Evolutionary conservation across 2,113 vertebrate genomes (phyloP).

Genomic region (Chroicocephalus ridibundus): DNA sequence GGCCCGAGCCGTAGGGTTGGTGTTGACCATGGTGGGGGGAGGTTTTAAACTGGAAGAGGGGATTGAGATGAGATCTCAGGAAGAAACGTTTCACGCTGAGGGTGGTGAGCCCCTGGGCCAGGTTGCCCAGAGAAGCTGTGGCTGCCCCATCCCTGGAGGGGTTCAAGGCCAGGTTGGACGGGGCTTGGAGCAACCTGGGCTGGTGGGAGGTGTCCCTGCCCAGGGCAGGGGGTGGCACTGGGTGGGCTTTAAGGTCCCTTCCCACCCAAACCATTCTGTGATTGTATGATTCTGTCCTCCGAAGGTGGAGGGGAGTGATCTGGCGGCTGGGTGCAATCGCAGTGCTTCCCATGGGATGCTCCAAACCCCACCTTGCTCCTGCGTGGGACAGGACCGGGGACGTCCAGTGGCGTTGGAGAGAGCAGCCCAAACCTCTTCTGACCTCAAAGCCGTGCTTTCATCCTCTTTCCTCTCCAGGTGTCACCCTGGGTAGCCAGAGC

Average conservation of each 20-base stretch:
- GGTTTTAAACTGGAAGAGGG: too few species aligned
- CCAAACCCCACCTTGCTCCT: fast-evolving
- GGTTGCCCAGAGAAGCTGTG: too few species aligned
- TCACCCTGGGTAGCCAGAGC: fast-evolving
- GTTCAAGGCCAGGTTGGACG: too few species aligned
- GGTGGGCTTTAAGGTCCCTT: too few species aligned
- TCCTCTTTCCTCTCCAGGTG: not conserved
- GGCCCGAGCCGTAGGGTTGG: fast-evolving
- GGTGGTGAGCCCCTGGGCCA: too few species aligned
- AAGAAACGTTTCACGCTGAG: too few species aligned
- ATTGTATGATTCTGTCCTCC: not conserved
- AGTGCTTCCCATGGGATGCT: fast-evolving
- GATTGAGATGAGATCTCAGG: too few species aligned
- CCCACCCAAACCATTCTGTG: too few species aligned
- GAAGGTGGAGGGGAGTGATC: fast-evolving
- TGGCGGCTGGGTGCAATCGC: not conserved
- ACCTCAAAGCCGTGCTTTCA: fast-evolving
- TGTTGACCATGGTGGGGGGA: fast-evolving
- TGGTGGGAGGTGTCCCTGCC: too few species aligned
- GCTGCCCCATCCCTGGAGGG: too few species aligned
- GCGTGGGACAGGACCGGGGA: not conserved
- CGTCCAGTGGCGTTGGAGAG: fast-evolving
- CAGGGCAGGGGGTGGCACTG: too few species aligned
- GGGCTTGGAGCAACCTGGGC: too few species aligned
- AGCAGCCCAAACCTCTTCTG: not conserved